Evolutionary conservation across 2,888 invertebrate genomes (phyloP).

Genomic region (Conops quadrifasciatus): DNA sequence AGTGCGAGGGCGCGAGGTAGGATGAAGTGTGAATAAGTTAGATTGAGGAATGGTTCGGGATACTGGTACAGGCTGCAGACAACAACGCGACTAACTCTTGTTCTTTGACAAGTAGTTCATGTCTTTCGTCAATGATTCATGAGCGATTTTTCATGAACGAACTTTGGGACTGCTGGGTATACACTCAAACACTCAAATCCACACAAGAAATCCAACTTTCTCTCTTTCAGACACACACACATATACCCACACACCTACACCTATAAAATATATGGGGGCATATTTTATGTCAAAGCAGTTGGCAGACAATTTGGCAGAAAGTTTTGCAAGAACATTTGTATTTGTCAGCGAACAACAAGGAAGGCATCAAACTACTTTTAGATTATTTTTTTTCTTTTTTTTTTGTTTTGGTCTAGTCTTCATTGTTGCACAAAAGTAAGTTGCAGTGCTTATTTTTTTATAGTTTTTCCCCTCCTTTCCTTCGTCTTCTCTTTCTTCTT

Average conservation of each 20-base stretch:
- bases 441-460: no score
- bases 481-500: not conserved
- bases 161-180: slow-evolving; percentile 48
- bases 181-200: no score
- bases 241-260: slow-evolving; percentile 11
- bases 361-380: not conserved
- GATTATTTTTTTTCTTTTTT: no score
- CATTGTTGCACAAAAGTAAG: no score
- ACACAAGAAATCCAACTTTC: no score
- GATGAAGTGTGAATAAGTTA: no score
- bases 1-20: no score
- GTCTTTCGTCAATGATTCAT: not conserved
- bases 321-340: slow-evolving; percentile 33
- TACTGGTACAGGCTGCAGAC: no score
- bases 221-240: slow-evolving; percentile 45
- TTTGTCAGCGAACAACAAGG: slow-evolving; percentile 25
- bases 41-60: no score
- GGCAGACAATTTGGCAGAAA: slow-evolving; percentile 49
- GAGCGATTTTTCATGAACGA: not conserved
- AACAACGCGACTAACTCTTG: not conserved
- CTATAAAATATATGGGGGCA: slow-evolving; percentile 10
- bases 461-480: no score
- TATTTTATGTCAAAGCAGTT: slow-evolving; percentile 40
- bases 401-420: no score
- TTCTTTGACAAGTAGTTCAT: not conserved